Conservation (phyloP, 1,140 invertebrate species). For the Drosophila nebulosa region DNA sequence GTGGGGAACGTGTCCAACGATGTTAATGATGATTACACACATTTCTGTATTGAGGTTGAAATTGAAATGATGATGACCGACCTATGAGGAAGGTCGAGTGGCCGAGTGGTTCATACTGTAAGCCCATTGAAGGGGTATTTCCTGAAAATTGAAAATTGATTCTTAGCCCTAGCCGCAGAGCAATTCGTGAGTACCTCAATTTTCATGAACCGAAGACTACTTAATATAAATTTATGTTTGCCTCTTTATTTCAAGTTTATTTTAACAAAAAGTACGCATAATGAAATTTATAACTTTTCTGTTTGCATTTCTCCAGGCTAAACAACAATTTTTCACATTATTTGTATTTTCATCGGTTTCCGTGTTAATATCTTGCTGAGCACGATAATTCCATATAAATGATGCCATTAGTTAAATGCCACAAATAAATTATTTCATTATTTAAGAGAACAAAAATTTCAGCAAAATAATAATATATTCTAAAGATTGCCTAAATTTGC, state of each 20-base stretch:
- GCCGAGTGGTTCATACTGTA: not conserved
- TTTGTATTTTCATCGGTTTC: not conserved
- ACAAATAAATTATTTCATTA: not conserved
- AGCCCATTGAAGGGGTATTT: not conserved
- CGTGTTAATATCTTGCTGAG: not conserved
- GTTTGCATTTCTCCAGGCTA: not conserved
- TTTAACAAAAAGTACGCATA: not conserved
- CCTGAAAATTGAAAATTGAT: not conserved
- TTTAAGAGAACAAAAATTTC: no score
- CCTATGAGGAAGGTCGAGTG: conserved; percentile 17
- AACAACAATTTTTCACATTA: not conserved
- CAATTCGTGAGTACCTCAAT: not conserved
- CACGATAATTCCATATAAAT: not conserved
- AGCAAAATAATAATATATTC: no score
- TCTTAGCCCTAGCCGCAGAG: not conserved
- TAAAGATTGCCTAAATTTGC: no score
- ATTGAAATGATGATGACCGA: conserved; percentile 38
- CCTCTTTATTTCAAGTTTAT: not conserved
- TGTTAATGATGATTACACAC: not conserved
- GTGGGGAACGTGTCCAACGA: conserved; percentile 12
- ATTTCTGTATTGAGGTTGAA: conserved; percentile 13
- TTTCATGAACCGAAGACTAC: not conserved
- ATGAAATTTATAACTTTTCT: not conserved
- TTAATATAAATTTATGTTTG: not conserved
- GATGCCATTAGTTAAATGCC: not conserved